Conservation (phyloP, 2,888 invertebrate genomes). For the Pemphredon lugubris region DNA sequence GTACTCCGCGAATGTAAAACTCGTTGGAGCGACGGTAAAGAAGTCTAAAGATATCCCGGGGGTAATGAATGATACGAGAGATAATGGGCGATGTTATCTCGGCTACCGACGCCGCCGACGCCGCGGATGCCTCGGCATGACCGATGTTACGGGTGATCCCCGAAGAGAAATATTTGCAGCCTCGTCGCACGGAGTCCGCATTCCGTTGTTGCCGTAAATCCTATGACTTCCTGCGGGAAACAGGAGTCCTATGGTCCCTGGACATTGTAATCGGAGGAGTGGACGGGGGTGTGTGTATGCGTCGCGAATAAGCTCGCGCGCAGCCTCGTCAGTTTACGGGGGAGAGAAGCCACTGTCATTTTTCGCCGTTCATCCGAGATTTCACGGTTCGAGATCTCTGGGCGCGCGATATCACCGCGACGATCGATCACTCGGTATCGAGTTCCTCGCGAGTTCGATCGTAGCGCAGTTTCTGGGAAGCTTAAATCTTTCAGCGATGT, state of each 20-base stretch:
- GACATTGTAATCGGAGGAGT: slow-evolving; percentile 53
- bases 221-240: slow-evolving; percentile 38
- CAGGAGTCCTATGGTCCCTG: slow-evolving; percentile 35
- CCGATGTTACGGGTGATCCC: slow-evolving; percentile 40
- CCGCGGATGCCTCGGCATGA: slow-evolving; percentile 31
- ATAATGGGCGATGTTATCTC: slow-evolving; percentile 72
- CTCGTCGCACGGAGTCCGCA: slow-evolving; percentile 5
- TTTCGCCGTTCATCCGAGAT: slow-evolving; percentile 45
- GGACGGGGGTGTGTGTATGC: slow-evolving; percentile 16
- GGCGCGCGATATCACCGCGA: no score
- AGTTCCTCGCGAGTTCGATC: no score
- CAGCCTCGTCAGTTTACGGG: no score
- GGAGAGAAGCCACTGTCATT: slow-evolving; percentile 28
- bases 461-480: no score
- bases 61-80: slow-evolving; percentile 72
- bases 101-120: slow-evolving; percentile 30
- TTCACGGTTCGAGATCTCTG: no score
- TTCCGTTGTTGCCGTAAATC: slow-evolving; percentile 35
- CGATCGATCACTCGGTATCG: no score
- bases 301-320: slow-evolving; percentile 29
- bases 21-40: slow-evolving; percentile 62
- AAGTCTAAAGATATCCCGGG: slow-evolving; percentile 64
- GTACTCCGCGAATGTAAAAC: slow-evolving; percentile 59
- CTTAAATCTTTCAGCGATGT: no score
- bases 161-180: slow-evolving; percentile 42